Evolutionary conservation across 2,888 invertebrate genomes (phyloP).

Genomic region (Seira musarum): DNA sequence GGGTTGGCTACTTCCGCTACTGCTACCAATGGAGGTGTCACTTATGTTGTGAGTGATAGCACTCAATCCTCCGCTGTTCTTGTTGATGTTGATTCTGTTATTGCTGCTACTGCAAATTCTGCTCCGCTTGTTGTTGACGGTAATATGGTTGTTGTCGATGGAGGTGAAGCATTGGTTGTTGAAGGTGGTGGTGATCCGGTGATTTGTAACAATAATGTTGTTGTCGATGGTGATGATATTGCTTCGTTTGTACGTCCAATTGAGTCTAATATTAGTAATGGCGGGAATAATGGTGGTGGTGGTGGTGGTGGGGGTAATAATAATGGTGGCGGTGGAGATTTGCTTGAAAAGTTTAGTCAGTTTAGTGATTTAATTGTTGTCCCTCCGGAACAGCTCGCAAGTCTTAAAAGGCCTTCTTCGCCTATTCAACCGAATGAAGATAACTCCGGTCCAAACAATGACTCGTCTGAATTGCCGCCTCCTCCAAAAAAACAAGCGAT

Average conservation of each 20-base stretch:
- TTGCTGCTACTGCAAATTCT: slow-evolving; percentile 37
- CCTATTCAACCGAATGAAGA: slow-evolving; percentile 15
- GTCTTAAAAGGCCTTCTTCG: slow-evolving; percentile 63
- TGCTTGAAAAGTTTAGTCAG: slow-evolving; percentile 69
- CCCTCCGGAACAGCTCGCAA: slow-evolving; percentile 70
- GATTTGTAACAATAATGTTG: too few relatives aligned
- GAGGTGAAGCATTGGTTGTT: neutral
- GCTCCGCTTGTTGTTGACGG: slow-evolving; percentile 11
- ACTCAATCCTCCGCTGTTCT: slow-evolving; percentile 28
- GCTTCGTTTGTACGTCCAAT: slow-evolving; percentile 30
- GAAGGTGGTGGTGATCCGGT: neutral
- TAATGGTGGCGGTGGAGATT: slow-evolving; percentile 61
- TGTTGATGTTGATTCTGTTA: slow-evolving; percentile 45
- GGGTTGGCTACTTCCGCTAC: slow-evolving; percentile 46
- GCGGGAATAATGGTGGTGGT: slow-evolving; percentile 33
- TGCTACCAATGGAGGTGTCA: slow-evolving; percentile 47
- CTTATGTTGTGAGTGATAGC: slow-evolving; percentile 39
- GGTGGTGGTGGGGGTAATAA: slow-evolving; percentile 38
- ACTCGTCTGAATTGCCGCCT: slow-evolving; percentile 43
- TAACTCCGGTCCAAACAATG: slow-evolving; percentile 18
- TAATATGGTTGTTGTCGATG: slow-evolving; percentile 23
- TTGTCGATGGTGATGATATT: slow-evolving; percentile 43
- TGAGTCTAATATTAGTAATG: slow-evolving; percentile 55
- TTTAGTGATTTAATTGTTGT: slow-evolving; percentile 70
- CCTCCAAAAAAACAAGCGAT: slow-evolving; percentile 59